Evolutionary conservation across 2,888 invertebrate genomes (phyloP).

Genomic region (Julus scanicus): DNA sequence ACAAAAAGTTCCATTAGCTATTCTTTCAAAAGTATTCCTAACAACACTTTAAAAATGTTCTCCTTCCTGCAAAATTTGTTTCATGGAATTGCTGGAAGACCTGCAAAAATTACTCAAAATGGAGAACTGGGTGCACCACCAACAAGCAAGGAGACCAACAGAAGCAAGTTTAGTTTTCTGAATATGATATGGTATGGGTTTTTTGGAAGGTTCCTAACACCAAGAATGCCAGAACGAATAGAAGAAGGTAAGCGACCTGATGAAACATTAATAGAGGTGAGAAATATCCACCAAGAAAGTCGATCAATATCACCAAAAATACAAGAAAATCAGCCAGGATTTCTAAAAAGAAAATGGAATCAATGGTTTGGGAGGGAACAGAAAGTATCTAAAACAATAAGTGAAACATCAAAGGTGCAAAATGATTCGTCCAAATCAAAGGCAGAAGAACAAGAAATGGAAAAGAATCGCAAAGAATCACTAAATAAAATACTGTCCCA

Average conservation of each 20-base stretch:
- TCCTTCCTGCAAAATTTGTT: neutral
- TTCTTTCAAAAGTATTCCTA: neutral
- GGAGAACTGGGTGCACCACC: slow-evolving; percentile 21
- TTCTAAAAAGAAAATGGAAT: neutral
- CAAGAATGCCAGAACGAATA: neutral
- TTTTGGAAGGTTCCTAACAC: slow-evolving; percentile 1
- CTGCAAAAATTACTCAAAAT: slow-evolving; percentile 8
- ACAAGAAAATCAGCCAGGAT: neutral
- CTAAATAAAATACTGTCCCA: neutral
- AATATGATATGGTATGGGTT: slow-evolving; percentile 16
- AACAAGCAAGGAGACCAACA: neutral
- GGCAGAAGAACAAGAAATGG: neutral
- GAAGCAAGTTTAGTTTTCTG: slow-evolving; percentile 22
- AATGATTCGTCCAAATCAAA: neutral
- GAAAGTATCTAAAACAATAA: neutral
- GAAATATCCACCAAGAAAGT: neutral
- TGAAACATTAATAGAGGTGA: neutral
- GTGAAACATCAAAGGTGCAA: neutral
- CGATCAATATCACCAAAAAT: neutral
- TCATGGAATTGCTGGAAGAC: neutral
- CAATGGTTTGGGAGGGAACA: neutral
- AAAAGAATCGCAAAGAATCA: neutral
- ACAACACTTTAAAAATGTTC: neutral
- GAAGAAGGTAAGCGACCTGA: neutral
- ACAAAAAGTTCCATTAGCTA: neutral